Conservation (phyloP, 1,140 invertebrate genomes). For the Tetragonula clypearis region DNA sequence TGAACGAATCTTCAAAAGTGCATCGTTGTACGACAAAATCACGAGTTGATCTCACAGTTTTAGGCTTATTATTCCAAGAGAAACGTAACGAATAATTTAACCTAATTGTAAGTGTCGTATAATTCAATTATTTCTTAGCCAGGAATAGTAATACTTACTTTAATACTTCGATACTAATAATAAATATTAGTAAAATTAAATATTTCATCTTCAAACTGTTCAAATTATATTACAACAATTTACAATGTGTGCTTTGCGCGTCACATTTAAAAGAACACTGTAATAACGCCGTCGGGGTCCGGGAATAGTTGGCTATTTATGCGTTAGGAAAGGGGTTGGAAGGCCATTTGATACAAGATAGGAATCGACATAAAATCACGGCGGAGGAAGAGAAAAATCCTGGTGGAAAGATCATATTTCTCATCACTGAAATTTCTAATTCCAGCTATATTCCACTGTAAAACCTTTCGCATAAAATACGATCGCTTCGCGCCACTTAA, state of each 20-base stretch:
- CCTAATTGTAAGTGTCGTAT: too few species aligned
- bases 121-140: background rate
- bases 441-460: background rate
- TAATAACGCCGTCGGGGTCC: background rate
- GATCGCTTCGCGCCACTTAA: slow-evolving; percentile 8
- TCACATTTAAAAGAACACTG: background rate
- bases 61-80: too few species aligned
- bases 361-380: background rate
- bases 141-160: background rate
- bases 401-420: background rate
- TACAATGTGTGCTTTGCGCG: background rate
- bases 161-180: background rate
- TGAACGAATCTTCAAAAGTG: too few species aligned
- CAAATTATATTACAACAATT: background rate
- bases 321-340: background rate
- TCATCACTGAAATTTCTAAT: background rate
- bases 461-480: slow-evolving; percentile 20
- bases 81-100: too few species aligned
- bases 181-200: background rate
- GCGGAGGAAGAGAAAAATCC: background rate
- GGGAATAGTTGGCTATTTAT: too few species aligned
- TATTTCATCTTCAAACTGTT: background rate
- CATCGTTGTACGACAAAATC: too few species aligned
- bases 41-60: too few species aligned
- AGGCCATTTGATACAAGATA: background rate